Percentiles rank a stretch among this genome's conserved stretches.
Conservation (phyloP, 1,140 invertebrate species). For the Drosophila aff. region DNA sequence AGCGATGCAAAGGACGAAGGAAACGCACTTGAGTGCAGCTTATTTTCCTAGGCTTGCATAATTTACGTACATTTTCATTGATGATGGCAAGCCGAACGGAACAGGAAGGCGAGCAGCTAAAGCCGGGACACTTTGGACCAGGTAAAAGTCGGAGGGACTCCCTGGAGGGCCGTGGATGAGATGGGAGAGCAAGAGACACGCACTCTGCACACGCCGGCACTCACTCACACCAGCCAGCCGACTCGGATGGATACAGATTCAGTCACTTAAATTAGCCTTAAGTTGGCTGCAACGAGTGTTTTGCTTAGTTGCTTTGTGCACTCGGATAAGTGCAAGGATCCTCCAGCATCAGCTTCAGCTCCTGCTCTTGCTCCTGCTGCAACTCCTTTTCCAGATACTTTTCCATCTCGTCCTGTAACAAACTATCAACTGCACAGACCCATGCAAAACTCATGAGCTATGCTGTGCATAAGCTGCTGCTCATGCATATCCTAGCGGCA, state of each 20-base stretch:
- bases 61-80: constrained; percentile 80
- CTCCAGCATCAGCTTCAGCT: constrained; percentile 8
- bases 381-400: constrained; percentile 22
- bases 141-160: constrained; percentile 41
- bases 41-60: constrained; percentile 82
- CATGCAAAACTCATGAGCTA: constrained; percentile 58
- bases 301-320: constrained; percentile 77
- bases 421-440: constrained; percentile 55
- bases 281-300: constrained; percentile 76
- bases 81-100: constrained; percentile 63
- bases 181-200: constrained; percentile 42
- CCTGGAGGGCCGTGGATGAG: constrained; percentile 8
- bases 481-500: constrained; percentile 77
- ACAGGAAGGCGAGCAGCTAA: constrained; percentile 38
- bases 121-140: constrained; percentile 38
- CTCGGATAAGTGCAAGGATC: constrained; percentile 62
- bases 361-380: background rate
- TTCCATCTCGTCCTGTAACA: constrained; percentile 34
- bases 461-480: constrained; percentile 54
- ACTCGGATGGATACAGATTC: constrained; percentile 42
- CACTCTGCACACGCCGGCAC: constrained; percentile 34
- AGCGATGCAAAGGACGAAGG: constrained; percentile 15
- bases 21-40: constrained; percentile 76
- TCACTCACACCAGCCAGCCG: constrained; percentile 6
- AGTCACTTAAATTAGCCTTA: constrained; percentile 79